Evolutionary conservation across 2,888 invertebrate genomes (phyloP).

Genomic region (Megaustenia siamemsis): DNA sequence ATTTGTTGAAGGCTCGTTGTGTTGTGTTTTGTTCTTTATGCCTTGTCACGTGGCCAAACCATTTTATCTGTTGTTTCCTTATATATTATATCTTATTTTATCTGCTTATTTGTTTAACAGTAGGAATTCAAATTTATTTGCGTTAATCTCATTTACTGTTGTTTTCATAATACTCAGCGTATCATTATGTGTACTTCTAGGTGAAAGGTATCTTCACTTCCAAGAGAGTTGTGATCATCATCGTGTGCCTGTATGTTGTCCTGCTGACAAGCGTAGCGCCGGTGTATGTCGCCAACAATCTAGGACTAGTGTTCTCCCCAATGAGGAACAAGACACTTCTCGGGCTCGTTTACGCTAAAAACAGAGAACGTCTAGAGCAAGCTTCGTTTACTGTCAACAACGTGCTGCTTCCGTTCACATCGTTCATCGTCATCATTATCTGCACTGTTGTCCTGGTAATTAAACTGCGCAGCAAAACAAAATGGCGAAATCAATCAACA

Average conservation of each 20-base stretch:
- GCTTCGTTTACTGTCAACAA: slow-evolving; percentile 26
- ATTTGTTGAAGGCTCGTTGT: too few species aligned
- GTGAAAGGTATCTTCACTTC: slow-evolving; percentile 6
- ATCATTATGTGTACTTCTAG: too few species aligned
- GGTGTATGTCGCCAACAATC: slow-evolving; percentile 19
- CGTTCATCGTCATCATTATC: not conserved
- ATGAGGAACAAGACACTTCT: slow-evolving; percentile 4
- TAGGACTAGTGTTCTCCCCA: not conserved
- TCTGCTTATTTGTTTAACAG: too few species aligned
- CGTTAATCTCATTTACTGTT: too few species aligned
- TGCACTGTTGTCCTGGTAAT: not conserved
- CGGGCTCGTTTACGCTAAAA: not conserved
- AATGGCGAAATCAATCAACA: slow-evolving; percentile 12
- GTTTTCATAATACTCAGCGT: too few species aligned
- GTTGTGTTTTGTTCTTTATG: too few species aligned
- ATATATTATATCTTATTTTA: too few species aligned
- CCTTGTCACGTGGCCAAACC: too few species aligned
- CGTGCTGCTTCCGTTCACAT: not conserved
- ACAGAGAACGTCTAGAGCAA: not conserved
- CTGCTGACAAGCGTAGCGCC: not conserved
- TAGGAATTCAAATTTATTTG: too few species aligned
- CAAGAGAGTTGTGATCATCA: slow-evolving; percentile 12
- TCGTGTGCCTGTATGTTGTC: not conserved
- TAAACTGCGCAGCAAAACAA: not conserved
- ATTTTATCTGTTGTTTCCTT: too few species aligned